Evolutionary conservation across 2,797 vertebrate genomes (phyloP).

Genomic region (Mareca strepera): DNA sequence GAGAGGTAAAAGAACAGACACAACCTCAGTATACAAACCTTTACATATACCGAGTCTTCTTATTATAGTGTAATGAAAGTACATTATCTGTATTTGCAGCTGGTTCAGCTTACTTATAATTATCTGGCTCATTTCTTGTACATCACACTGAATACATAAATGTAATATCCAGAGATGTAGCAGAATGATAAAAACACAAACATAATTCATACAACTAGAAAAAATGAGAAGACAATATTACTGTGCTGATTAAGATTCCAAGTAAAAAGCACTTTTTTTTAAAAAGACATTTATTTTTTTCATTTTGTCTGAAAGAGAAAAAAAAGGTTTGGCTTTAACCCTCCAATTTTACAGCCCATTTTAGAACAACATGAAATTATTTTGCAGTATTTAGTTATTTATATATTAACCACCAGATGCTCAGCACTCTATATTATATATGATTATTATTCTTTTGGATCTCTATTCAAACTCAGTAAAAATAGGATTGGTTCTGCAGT

Average conservation of each 20-base stretch:
- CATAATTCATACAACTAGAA: neutral
- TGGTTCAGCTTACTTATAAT: constrained; percentile 37
- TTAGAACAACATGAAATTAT: neutral
- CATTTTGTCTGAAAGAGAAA: neutral
- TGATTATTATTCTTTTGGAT: neutral
- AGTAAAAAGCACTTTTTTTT: neutral
- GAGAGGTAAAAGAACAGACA: neutral
- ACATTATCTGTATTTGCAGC: constrained; percentile 45
- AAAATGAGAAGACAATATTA: neutral
- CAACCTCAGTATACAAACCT: neutral
- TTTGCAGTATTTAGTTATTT: neutral
- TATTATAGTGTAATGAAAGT: neutral
- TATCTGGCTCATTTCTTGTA: constrained; percentile 42
- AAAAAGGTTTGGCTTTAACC: neutral
- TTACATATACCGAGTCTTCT: neutral
- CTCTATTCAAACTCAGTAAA: neutral
- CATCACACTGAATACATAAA: constrained; percentile 3
- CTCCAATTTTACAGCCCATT: neutral
- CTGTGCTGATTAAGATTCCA: neutral
- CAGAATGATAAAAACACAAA: constrained; percentile 1
- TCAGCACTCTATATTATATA: neutral
- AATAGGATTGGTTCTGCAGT: neutral
- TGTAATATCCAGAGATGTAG: neutral
- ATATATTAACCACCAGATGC: neutral
- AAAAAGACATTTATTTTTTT: neutral